phyloP scores from a whole-genome alignment of 37 sponge, comb jelly and placozoan species.

The Sycon ciliatum region DNA sequence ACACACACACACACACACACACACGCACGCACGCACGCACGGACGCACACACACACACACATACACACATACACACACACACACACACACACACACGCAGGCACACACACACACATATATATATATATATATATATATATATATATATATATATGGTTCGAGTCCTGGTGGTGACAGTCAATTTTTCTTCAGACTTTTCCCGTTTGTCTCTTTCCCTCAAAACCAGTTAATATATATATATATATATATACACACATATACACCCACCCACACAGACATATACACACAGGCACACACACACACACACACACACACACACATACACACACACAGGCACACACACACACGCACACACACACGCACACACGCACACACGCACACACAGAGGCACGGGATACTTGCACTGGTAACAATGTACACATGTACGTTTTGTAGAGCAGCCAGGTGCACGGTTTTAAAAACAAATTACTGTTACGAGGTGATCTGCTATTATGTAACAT shows the following conservation, averaged over 20 bases:
- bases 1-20: conserved; percentile 5
- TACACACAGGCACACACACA: background rate
- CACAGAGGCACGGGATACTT: background rate
- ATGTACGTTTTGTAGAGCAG: no score
- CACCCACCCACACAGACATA: background rate
- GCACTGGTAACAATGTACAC: no score
- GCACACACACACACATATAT: background rate
- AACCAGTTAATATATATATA: no score
- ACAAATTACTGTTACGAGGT: no score
- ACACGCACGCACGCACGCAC: background rate
- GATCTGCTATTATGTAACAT: no score
- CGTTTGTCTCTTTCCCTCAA: no score
- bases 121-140: no score
- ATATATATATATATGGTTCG: no score
- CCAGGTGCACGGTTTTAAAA: no score
- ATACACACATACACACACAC: background rate
- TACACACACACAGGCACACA: background rate
- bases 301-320: conserved; percentile 5
- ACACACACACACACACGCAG: background rate
- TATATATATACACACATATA: background rate
- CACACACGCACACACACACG: background rate
- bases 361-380: background rate
- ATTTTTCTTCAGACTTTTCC: no score
- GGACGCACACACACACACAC: background rate
- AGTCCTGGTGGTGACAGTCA: no score